Evolutionary conservation across 2,888 invertebrate genomes (phyloP).

Genomic region (Tenthredo amoena): DNA sequence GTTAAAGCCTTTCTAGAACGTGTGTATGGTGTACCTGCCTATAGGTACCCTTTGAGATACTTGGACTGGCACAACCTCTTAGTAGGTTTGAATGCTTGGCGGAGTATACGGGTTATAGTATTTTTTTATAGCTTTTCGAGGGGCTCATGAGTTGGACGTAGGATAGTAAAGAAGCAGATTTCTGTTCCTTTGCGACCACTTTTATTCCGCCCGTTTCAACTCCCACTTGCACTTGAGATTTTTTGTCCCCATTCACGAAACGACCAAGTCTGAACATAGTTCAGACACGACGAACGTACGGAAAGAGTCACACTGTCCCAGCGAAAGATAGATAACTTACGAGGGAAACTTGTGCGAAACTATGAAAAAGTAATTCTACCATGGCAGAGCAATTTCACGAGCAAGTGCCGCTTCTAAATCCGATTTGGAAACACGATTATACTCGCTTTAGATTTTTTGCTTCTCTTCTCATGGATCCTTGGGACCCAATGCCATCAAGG

Average conservation of each 20-base stretch:
- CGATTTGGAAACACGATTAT: conserved; percentile 47
- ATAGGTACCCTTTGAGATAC: conserved; percentile 11
- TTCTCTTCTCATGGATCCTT: not conserved
- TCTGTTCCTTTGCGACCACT: conserved; percentile 46
- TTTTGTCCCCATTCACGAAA: conserved; percentile 27
- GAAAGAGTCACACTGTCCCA: conserved; percentile 40
- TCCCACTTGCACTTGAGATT: conserved; percentile 39
- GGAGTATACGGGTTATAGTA: conserved; percentile 38
- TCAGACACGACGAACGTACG: conserved; percentile 47
- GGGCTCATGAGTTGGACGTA: conserved; percentile 16
- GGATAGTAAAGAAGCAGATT: conserved; percentile 39
- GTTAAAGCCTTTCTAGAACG: conserved; percentile 42
- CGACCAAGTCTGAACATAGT: conserved; percentile 46
- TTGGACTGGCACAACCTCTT: conserved; percentile 26
- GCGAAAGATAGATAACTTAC: conserved; percentile 46
- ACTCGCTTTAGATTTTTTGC: conserved; percentile 18
- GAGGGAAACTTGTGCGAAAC: conserved; percentile 45
- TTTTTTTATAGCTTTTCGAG: conserved; percentile 38
- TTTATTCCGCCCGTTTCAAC: conserved; percentile 46
- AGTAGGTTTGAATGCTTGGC: conserved; percentile 34
- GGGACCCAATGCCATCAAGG: not conserved
- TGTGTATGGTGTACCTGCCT: conserved; percentile 16
- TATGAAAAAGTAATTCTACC: conserved; percentile 51
- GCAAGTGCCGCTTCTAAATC: conserved; percentile 50
- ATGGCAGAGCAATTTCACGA: conserved; percentile 48